Conservation (phyloP, 2,113 vertebrate genomes). For the Sitta europaea region DNA sequence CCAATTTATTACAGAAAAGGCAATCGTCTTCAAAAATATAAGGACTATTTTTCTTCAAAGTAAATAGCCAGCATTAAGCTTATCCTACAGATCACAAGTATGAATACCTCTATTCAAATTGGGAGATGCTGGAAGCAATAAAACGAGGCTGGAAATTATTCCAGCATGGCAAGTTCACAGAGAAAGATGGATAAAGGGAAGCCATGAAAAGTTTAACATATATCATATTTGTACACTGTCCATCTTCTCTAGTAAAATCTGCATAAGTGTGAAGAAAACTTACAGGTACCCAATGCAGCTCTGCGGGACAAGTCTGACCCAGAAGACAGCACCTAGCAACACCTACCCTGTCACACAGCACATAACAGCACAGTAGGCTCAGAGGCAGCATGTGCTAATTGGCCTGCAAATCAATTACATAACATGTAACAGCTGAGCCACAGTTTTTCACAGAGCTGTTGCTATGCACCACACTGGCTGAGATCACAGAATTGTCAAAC, state of each 20-base stretch:
- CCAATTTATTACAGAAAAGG: not conserved
- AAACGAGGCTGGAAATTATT: not conserved
- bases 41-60: not conserved
- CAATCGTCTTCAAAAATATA: not conserved
- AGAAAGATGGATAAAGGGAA: not conserved
- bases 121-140: not conserved
- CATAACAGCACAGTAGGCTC: not conserved
- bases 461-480: not conserved
- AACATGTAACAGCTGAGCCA: not conserved
- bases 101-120: not conserved
- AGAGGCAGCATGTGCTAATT: not conserved
- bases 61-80: not conserved
- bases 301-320: not conserved
- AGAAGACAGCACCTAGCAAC: not conserved
- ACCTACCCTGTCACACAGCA: not conserved
- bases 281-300: accelerated
- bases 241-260: not conserved
- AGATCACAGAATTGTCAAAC: not conserved
- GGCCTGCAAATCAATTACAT: not conserved
- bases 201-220: not conserved
- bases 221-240: not conserved
- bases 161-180: not conserved
- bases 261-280: not conserved
- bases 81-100: not conserved
- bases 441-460: not conserved